phyloP scores from a whole-genome alignment of 2,888 invertebrate genomes.

The Nebria salina region DNA sequence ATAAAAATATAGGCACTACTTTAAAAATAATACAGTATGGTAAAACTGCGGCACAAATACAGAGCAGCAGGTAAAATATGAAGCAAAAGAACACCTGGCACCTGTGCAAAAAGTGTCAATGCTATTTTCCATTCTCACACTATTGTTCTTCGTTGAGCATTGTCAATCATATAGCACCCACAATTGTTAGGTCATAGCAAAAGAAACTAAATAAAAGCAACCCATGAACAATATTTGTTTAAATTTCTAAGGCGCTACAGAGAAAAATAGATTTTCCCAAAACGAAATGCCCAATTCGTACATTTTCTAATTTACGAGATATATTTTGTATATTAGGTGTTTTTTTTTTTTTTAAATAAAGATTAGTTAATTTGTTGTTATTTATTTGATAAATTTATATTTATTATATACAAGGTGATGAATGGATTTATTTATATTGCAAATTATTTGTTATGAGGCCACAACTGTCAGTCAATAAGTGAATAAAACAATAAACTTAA shows the following conservation, averaged over 20 bases:
- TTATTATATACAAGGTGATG: neutral
- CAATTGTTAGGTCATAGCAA: constrained; percentile 29
- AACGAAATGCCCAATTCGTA: too few species aligned
- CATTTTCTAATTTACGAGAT: neutral
- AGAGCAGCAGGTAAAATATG: constrained; percentile 30
- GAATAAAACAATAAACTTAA: neutral
- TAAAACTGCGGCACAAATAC: constrained; percentile 14
- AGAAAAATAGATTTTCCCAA: neutral
- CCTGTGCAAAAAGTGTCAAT: constrained; percentile 34
- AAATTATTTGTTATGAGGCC: neutral
- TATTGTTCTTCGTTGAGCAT: constrained; percentile 4
- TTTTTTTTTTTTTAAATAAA: too few species aligned
- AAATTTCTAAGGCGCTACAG: neutral
- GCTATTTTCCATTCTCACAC: constrained; percentile 11
- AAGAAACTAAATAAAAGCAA: constrained; percentile 17
- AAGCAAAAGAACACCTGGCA: constrained; percentile 38
- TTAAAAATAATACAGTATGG: neutral
- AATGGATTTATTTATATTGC: neutral
- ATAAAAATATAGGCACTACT: neutral
- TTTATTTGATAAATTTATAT: neutral
- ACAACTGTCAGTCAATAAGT: neutral
- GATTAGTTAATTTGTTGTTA: neutral
- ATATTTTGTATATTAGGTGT: too few species aligned
- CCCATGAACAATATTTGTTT: neutral
- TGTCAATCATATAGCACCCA: constrained; percentile 34